Evolutionary conservation across 2,113 vertebrate genomes (phyloP), one percentile per base, ranked within the genome.

Genomic region (Rissa tridactyla): DNA sequence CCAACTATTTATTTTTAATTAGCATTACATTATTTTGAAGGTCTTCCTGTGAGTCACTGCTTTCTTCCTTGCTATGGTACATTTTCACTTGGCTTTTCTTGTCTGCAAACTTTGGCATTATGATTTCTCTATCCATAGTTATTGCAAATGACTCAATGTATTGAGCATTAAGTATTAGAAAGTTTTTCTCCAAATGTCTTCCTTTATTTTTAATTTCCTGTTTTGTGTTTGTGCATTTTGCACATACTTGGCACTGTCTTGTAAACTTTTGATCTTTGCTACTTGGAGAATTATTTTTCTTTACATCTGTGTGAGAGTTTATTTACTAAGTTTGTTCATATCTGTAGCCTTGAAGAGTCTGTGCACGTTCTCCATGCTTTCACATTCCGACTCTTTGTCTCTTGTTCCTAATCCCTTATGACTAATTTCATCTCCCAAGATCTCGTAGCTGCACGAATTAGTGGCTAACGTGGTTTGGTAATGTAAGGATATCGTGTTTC

Each of bases 21-120:
- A 66, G 20, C 26, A 57, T 58, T 49, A 38, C 2, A 26, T 80
- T 82, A 78, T 76, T 88, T 87, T 84, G 22, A 64, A 84, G 12
- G 22, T 73, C 46, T 93, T 78, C 34, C 32, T 68, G 10, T 88
- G 88, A 94, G 49, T 86, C 68, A 83, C 34, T 65, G 18, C 61
- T 82, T 76, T 5, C 58, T 92, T 90, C 38, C 27, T 86, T 0
- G 0, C 9, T 49, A 73, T 54, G 32, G 65, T 65, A 61, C 42
- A 42, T 88, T 94, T 85, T 76, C 40, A 73, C 34, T 73, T 77
- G 21, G 16, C 30, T 86, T 92, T 94, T 94, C 46, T 62, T 80
- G 62, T 70, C 64, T 90, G 32, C n/a, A 85, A 70, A 68, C 29
- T 68, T 79, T 76, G n/a, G 27, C n/a, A 60, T 66, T 42, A 44